These are phyloP conservation scores for Spatulosminthurus flaviceps DNA, from an alignment of 2,888 invertebrate species.

Conservation along the genomic window DNA sequence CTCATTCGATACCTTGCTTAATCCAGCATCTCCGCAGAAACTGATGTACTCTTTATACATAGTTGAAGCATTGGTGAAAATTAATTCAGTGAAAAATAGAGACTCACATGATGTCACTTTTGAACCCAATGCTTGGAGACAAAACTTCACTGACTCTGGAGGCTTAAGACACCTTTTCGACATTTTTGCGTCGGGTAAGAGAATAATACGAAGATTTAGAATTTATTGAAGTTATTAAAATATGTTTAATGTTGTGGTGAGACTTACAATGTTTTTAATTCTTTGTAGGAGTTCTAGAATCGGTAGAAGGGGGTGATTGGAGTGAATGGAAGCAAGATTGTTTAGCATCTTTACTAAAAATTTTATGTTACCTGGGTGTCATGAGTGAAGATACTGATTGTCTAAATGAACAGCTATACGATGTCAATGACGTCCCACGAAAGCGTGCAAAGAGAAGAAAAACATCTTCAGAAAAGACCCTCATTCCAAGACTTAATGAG, in stretches of 20 bases:
- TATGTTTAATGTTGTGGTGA: no score
- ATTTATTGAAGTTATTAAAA: no score
- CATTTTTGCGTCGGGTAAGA: slow-evolving; percentile 85
- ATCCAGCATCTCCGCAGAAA: slow-evolving; percentile 90
- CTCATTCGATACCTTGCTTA: slow-evolving; percentile 78
- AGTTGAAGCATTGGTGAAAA: slow-evolving; percentile 75
- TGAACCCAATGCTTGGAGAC: slow-evolving; percentile 73
- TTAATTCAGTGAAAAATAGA: slow-evolving; percentile 49
- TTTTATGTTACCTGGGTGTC: slow-evolving; percentile 87
- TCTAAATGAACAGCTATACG: slow-evolving; percentile 61
- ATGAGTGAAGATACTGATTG: slow-evolving; percentile 65
- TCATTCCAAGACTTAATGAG: slow-evolving; percentile 78
- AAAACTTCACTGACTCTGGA: slow-evolving; percentile 84
- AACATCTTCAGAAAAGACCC: slow-evolving; percentile 72
- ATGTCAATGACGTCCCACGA: slow-evolving; percentile 61
- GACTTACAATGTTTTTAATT: slow-evolving; percentile 45
- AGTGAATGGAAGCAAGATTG: slow-evolving; percentile 96
- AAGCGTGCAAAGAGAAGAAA: slow-evolving; percentile 65
- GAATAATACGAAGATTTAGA: no score
- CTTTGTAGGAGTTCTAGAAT: slow-evolving; percentile 74
- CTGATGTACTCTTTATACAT: slow-evolving; percentile 95
- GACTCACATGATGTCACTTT: slow-evolving; percentile 37
- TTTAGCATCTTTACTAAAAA: slow-evolving; percentile 83
- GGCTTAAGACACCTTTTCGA: slow-evolving; percentile 88
- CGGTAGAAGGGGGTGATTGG: slow-evolving; percentile 72